phyloP scores from a whole-genome alignment of 2,888 invertebrate genomes.

The Congeria kusceri region DNA sequence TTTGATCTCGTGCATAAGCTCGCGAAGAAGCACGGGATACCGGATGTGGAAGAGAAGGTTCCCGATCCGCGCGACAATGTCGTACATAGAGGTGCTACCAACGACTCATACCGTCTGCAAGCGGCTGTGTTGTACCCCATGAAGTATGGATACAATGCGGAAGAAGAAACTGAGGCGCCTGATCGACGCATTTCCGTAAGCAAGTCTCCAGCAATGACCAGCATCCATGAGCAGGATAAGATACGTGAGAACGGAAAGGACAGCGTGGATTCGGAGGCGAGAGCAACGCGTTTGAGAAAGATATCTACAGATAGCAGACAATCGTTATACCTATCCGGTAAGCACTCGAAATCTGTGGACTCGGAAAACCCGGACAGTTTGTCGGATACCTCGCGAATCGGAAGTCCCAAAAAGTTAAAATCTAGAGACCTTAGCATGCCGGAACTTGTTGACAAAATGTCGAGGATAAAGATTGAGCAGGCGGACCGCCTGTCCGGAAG shows the following conservation, averaged over 20 bases:
- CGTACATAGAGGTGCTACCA: conserved; percentile 65
- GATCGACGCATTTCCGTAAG: conserved; percentile 4
- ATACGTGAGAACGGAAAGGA: conserved; percentile 3
- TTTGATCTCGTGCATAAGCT: conserved; percentile 71
- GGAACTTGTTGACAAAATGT: conserved; percentile 55
- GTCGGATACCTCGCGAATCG: conserved; percentile 29
- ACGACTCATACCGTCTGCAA: conserved; percentile 57
- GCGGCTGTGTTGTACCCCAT: conserved; percentile 70
- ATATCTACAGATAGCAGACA: conserved; percentile 32
- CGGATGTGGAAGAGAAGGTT: conserved; percentile 66
- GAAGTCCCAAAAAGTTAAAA: conserved; percentile 30
- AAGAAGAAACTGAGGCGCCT: conserved; percentile 9
- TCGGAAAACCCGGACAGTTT: background rate
- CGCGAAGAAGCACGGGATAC: conserved; percentile 72
- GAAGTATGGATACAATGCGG: conserved; percentile 66
- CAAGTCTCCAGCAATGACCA: conserved; percentile 28
- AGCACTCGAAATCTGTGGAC: conserved; percentile 38
- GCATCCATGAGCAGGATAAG: conserved; percentile 23
- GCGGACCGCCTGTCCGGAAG: conserved; percentile 35
- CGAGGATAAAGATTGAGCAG: conserved; percentile 52
- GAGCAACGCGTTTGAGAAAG: conserved; percentile 14
- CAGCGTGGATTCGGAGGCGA: conserved; percentile 7
- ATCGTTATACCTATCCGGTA: conserved; percentile 33
- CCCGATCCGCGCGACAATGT: conserved; percentile 67
- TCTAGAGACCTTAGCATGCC: conserved; percentile 64